These are phyloP conservation scores for Porphyrio hochstetteri DNA, from an alignment of 2,113 vertebrate genomes.

Conservation along the genomic window DNA sequence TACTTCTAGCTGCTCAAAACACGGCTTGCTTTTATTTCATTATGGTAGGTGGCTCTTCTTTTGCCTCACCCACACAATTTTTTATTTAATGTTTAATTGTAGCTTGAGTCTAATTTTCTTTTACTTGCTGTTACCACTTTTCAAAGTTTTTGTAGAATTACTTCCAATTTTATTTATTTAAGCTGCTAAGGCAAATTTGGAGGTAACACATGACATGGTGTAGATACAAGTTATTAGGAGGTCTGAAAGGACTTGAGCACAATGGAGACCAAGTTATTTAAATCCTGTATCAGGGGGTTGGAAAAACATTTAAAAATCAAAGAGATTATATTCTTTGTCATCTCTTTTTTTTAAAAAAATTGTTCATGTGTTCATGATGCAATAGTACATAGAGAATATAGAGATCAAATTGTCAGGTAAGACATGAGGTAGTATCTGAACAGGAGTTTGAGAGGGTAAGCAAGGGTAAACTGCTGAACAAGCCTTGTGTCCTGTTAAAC, in stretches of 20 bases:
- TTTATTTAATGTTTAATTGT: background rate
- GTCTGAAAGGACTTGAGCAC: background rate
- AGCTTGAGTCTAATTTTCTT: background rate
- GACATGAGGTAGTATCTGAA: background rate
- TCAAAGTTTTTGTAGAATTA: background rate
- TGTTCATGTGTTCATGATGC: background rate
- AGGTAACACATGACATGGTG: background rate
- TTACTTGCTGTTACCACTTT: background rate
- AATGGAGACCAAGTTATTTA: background rate
- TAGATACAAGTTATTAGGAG: background rate
- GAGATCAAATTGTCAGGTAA: background rate
- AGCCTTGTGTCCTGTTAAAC: background rate
- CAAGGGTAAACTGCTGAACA: background rate
- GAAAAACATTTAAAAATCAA: background rate
- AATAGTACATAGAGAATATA: background rate
- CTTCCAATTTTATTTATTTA: background rate
- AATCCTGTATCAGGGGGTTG: background rate
- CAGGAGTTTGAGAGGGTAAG: background rate
- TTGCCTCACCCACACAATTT: background rate
- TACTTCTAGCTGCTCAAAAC: background rate
- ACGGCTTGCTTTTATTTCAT: background rate
- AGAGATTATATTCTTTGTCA: background rate
- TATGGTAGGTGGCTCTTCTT: background rate
- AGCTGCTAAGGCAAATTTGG: background rate
- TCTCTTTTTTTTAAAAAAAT: too few relatives aligned